Evolutionary conservation across 2,797 vertebrate genomes (phyloP).

Genomic region (Leptodactylus fallax): DNA sequence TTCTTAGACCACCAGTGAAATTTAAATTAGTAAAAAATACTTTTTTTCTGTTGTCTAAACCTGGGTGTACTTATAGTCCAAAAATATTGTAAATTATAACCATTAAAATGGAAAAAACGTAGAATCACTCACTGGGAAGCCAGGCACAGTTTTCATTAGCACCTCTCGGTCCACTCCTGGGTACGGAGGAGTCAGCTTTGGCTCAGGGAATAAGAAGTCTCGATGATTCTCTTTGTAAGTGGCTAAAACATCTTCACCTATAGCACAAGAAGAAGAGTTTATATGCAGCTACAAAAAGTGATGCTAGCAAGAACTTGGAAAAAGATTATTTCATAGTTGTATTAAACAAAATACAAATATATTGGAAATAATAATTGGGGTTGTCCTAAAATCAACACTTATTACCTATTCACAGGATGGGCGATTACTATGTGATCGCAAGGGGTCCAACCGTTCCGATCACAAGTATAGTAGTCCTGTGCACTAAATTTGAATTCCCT

Average conservation of each 20-base stretch:
- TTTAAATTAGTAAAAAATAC: too few relatives aligned
- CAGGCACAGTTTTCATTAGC: constrained; percentile 77
- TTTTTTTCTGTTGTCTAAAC: too few relatives aligned
- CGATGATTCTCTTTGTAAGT: constrained; percentile 79
- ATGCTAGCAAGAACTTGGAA: background rate
- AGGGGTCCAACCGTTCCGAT: too few relatives aligned
- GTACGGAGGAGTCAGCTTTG: constrained; percentile 77
- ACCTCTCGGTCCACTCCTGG: constrained; percentile 78
- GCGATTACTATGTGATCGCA: too few relatives aligned
- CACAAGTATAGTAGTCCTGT: too few relatives aligned
- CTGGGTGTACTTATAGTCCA: too few relatives aligned
- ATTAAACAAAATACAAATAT: background rate
- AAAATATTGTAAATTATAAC: too few relatives aligned
- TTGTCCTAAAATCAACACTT: too few relatives aligned
- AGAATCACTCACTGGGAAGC: constrained; percentile 78
- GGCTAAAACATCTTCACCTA: constrained; percentile 75
- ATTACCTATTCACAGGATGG: too few relatives aligned
- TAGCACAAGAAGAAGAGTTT: constrained; percentile 21
- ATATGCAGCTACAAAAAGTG: background rate
- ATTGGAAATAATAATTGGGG: too few relatives aligned
- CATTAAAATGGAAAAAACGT: background rate
- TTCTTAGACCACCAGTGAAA: too few relatives aligned
- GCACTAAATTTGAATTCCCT: too few relatives aligned
- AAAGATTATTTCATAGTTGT: background rate
- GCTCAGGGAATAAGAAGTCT: constrained; percentile 83